Conservation (phyloP, 2,797 vertebrate species). For the Sebastes melanostomus region DNA sequence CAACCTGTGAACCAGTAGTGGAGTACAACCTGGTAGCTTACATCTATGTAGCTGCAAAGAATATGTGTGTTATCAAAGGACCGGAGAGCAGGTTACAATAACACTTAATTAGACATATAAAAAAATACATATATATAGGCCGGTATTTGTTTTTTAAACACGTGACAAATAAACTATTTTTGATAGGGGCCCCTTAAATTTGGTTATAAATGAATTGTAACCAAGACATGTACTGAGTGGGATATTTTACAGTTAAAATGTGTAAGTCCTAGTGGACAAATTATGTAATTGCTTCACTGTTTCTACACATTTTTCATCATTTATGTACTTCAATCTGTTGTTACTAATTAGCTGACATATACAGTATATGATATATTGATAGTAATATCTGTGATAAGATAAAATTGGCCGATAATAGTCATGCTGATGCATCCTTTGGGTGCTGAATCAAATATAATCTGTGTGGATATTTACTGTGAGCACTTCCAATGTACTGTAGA, state of each 20-base stretch:
- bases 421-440: neutral
- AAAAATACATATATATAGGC: neutral
- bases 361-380: neutral
- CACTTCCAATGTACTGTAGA: neutral
- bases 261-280: neutral
- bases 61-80: neutral
- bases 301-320: neutral
- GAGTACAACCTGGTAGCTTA: slow-evolving; percentile 32
- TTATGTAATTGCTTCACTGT: neutral
- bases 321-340: neutral
- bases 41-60: neutral
- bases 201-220: neutral
- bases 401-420: neutral
- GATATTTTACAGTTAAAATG: neutral
- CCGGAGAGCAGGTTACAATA: neutral
- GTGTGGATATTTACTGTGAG: slow-evolving; percentile 7
- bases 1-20: slow-evolving; percentile 60
- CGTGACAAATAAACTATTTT: neutral
- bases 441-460: neutral
- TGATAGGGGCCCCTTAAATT: neutral
- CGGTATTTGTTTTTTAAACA: neutral
- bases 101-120: neutral
- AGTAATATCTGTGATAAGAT: neutral
- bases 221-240: neutral
- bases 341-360: neutral